Conservation (phyloP, 2,113 vertebrate genomes). For the Daubentonia madagascariensis region DNA sequence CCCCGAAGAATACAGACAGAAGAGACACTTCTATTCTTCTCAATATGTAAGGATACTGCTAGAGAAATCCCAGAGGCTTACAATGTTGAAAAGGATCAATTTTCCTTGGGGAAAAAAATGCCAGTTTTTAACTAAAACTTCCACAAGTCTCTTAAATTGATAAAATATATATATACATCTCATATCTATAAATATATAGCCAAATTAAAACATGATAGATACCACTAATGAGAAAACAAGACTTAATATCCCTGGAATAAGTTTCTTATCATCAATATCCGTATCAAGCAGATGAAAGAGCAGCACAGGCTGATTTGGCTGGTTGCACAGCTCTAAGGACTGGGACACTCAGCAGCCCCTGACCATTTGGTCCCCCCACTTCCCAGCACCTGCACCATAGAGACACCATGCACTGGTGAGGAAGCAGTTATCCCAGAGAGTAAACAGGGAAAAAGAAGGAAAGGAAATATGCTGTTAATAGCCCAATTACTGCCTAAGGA, state of each 20-base stretch:
- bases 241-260: not conserved
- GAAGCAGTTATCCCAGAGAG: not conserved
- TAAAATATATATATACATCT: not conserved
- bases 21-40: not conserved
- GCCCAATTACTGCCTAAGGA: not conserved
- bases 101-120: not conserved
- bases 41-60: not conserved
- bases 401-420: not conserved
- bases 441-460: not conserved
- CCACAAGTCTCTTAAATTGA: not conserved
- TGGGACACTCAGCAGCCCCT: rapidly evolving
- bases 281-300: not conserved
- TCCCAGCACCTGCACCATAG: not conserved
- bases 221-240: not conserved
- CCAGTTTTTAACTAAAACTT: not conserved
- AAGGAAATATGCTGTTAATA: not conserved
- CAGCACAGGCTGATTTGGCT: not conserved
- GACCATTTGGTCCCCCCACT: not conserved
- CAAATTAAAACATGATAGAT: conserved; percentile 12
- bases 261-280: not conserved
- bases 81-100: not conserved
- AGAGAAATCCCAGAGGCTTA: not conserved
- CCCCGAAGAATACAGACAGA: not conserved
- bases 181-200: not conserved
- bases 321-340: not conserved